Evolutionary conservation across 2,888 invertebrate species (phyloP), one percentile per base, ranked within the genome.

Genomic region (Pachycephus smyrnensis): DNA sequence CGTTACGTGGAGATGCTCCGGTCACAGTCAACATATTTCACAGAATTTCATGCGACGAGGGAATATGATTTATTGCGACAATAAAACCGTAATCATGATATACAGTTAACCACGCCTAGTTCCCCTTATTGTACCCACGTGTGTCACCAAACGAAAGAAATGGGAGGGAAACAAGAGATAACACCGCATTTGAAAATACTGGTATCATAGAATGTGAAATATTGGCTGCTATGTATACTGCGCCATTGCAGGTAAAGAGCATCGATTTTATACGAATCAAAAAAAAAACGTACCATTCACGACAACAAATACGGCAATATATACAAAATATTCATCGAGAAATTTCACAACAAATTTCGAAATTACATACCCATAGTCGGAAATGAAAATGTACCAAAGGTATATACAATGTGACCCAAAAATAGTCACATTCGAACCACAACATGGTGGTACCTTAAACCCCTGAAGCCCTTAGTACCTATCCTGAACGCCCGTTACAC

Each of bases 41-140:
- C 55, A 55, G 23, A 23, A 2, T 55, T 55, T 55, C 37, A 33
- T 36, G 37, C 76, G 76, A 35, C 69, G 76, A 40, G 32, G 68
- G 76, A 78, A 76, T 37, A 80, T 79, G 80, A 80, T 77, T 76
- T 75, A 80, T 73, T 73, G 77, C 69, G 76, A 76, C 76, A 76
- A 73, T 79, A 79, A 77, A 73, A 76, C 76, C 75, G 75, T 80
- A 80, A 80, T 77, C 76, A 68, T 79, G 76, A 80, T 73, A 77
- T 69, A 79, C 78, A 77, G 78, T 80, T 80, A 78, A 75, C 76
- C 79, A 73, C 69, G 55, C 23, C 9, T 23, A 55, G 55, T 55
- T 9, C 15, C 55, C 55, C 55, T 23, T 55, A 55, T 55, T 55
- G 55, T 23, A 55, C 55, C 55, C 55, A 15, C 55, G 55, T 55